Percentiles rank a stretch among this genome's conserved stretches.
Evolutionary conservation across 2,888 invertebrate species (phyloP).

Genomic region (Carabus problematicus): DNA sequence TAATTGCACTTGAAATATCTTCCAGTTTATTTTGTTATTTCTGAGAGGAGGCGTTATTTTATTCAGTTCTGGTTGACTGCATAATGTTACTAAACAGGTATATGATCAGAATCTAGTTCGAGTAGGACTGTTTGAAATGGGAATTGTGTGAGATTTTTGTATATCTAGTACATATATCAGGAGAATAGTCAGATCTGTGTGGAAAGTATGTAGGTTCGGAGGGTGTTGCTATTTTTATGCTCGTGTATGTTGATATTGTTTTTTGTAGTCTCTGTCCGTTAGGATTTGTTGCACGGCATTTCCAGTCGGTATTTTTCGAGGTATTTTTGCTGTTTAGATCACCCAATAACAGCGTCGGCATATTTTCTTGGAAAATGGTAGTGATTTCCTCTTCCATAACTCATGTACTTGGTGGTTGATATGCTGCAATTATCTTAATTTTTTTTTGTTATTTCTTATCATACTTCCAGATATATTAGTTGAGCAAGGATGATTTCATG

Average conservation of each 20-base stretch:
- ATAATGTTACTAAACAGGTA: conserved; percentile 31
- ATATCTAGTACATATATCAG: conserved; percentile 19
- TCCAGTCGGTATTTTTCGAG: conserved; percentile 25
- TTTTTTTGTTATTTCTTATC: not conserved
- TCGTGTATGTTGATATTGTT: not conserved
- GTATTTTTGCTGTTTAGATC: conserved; percentile 21
- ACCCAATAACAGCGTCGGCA: conserved; percentile 25
- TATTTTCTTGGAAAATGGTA: conserved; percentile 3
- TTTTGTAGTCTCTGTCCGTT: conserved; percentile 30
- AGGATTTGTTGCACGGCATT: conserved; percentile 27
- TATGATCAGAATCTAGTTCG: conserved; percentile 41
- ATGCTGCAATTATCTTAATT: conserved; percentile 5
- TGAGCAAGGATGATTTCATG: not conserved
- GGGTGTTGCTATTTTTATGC: conserved; percentile 17
- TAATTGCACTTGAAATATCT: conserved; percentile 10
- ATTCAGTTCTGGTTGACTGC: not conserved
- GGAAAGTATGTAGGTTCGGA: conserved; percentile 16
- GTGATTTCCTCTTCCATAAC: not conserved
- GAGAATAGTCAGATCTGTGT: conserved; percentile 19
- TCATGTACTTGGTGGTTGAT: not conserved
- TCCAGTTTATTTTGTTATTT: conserved; percentile 10
- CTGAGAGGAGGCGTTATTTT: not conserved
- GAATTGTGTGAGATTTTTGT: conserved; percentile 7
- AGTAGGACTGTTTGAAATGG: conserved; percentile 37
- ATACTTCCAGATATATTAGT: not conserved